These are phyloP conservation scores for Torymus aiolomorphi DNA, from an alignment of 2,888 invertebrate species.

Conservation along the genomic window DNA sequence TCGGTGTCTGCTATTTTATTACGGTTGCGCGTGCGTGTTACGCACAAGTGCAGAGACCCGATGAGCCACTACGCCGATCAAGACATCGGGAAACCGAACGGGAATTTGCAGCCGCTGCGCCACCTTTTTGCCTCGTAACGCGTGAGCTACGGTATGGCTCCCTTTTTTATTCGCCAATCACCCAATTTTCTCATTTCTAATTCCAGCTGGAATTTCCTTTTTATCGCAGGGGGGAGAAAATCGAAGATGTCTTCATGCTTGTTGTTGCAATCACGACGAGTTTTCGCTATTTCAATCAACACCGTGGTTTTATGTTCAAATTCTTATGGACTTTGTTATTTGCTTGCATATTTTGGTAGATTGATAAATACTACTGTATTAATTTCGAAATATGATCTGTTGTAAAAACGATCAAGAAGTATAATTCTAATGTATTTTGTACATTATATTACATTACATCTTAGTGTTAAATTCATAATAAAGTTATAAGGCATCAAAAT, in stretches of 20 bases:
- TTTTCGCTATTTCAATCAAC: no score
- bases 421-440: no score
- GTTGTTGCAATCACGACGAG: neutral
- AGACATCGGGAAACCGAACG: constrained; percentile 46
- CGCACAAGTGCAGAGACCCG: constrained; percentile 48
- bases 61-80: constrained; percentile 31
- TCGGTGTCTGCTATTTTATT: constrained; percentile 71
- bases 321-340: no score
- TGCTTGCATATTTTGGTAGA: no score
- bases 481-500: no score
- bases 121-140: neutral
- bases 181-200: constrained; percentile 47
- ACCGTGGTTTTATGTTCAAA: no score
- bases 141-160: neutral
- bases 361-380: no score
- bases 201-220: constrained; percentile 28
- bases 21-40: constrained; percentile 58
- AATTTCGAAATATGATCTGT: no score
- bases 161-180: constrained; percentile 18
- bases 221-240: constrained; percentile 15
- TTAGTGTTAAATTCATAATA: no score
- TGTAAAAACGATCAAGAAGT: no score
- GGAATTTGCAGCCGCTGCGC: constrained; percentile 19
- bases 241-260: constrained; percentile 4
- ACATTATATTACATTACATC: no score